phyloP scores from a whole-genome alignment of 2,888 invertebrate genomes.

The Phymatocera aterrima region DNA sequence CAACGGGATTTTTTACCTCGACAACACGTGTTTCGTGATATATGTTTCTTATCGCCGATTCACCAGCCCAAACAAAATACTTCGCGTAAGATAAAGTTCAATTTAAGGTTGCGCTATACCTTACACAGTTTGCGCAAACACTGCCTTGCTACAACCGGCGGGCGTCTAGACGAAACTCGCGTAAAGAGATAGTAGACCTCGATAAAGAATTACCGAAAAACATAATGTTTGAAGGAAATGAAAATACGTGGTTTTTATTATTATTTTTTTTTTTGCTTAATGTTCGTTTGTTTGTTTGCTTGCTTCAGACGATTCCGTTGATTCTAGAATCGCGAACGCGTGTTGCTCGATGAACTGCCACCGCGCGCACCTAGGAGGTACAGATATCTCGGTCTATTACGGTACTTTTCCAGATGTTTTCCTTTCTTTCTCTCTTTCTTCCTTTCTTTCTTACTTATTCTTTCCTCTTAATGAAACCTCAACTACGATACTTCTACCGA shows the following conservation, averaged over 20 bases:
- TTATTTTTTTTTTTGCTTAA: background rate
- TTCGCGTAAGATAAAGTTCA: constrained; percentile 17
- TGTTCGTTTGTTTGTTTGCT: too few species aligned
- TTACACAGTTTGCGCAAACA: constrained; percentile 6
- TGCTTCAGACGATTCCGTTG: too few species aligned
- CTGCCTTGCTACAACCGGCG: background rate
- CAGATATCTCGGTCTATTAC: too few species aligned
- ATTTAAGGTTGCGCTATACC: constrained; percentile 6
- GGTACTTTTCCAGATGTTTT: too few species aligned
- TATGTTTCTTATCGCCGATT: background rate
- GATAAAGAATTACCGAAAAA: background rate
- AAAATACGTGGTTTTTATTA: too few species aligned
- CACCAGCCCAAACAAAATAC: background rate
- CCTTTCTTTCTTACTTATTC: too few species aligned
- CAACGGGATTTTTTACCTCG: background rate
- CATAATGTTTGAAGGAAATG: background rate
- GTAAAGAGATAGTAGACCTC: background rate
- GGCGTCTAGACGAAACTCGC: constrained; percentile 6
- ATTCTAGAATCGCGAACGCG: too few species aligned
- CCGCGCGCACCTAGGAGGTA: too few species aligned
- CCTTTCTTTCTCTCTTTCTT: too few species aligned
- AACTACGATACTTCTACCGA: background rate
- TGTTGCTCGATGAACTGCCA: too few species aligned
- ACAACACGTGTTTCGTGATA: too few species aligned
- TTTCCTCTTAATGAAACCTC: background rate